phyloP scores from a whole-genome alignment of 2,113 vertebrate species.

The Chloroceryle aenea region DNA sequence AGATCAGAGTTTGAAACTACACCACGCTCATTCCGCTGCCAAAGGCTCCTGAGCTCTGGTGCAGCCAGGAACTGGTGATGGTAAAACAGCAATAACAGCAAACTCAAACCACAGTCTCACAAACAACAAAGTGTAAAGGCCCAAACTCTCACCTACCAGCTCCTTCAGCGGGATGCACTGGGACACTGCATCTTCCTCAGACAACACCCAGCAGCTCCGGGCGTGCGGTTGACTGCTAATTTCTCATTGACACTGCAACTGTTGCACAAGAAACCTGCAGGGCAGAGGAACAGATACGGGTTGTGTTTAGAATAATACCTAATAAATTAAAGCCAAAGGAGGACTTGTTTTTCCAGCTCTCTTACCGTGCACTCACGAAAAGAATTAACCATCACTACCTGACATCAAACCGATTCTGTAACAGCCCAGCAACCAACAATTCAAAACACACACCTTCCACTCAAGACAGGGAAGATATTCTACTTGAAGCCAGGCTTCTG shows the following conservation, averaged over 20 bases:
- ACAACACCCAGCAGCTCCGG: rapidly evolving
- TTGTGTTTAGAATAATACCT: not conserved
- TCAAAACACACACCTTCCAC: not conserved
- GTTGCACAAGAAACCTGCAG: not conserved
- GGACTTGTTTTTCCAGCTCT: slow-evolving; percentile 58
- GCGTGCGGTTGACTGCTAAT: not conserved
- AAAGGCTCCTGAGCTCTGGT: not conserved
- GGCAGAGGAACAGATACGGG: not conserved
- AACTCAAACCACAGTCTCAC: not conserved
- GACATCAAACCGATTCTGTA: not conserved
- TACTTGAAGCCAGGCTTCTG: not conserved
- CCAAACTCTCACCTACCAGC: slow-evolving; percentile 4
- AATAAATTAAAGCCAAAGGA: not conserved
- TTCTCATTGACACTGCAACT: not conserved
- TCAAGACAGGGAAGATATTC: not conserved
- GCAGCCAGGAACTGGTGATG: not conserved
- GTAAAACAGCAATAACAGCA: not conserved
- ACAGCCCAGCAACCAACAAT: not conserved
- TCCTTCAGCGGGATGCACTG: not conserved
- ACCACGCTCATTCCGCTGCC: not conserved
- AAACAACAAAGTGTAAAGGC: not conserved
- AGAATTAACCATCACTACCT: not conserved
- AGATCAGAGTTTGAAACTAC: not conserved
- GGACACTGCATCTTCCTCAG: not conserved
- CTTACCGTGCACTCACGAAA: not conserved